Conservation (phyloP, 2,888 invertebrate genomes). For the Pachycephus smyrnensis region DNA sequence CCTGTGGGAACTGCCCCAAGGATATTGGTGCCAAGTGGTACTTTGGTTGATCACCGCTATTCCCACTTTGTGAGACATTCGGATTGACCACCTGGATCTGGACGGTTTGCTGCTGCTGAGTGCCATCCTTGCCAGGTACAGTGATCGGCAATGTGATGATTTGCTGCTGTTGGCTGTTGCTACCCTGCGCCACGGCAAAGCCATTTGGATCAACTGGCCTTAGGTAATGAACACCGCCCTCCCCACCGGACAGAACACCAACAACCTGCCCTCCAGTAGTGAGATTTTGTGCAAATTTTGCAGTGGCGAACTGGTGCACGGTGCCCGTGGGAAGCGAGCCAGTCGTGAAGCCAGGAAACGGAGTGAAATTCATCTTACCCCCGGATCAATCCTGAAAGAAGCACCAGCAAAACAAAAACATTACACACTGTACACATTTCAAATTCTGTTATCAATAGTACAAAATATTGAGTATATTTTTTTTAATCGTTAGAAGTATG, state of each 20-base stretch:
- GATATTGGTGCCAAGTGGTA: conserved; percentile 82
- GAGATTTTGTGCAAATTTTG: conserved; percentile 80
- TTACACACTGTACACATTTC: conserved; percentile 38
- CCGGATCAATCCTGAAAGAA: conserved; percentile 34
- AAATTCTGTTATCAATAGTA: conserved; percentile 18
- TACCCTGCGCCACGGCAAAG: conserved; percentile 61
- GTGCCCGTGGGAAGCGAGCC: conserved; percentile 74
- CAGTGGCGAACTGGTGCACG: conserved; percentile 72
- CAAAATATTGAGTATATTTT: neutral
- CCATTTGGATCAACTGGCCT: conserved; percentile 73
- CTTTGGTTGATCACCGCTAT: conserved; percentile 74
- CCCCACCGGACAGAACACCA: conserved; percentile 77
- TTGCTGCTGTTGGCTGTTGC: conserved; percentile 71
- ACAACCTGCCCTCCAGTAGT: conserved; percentile 78
- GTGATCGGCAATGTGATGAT: conserved; percentile 84
- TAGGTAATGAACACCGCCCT: conserved; percentile 82
- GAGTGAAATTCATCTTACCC: conserved; percentile 80
- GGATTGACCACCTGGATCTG: conserved; percentile 82
- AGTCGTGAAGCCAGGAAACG: conserved; percentile 75
- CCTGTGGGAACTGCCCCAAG: conserved; percentile 80
- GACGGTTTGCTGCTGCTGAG: conserved; percentile 77
- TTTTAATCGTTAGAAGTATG: neutral
- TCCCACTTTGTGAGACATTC: conserved; percentile 68
- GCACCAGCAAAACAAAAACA: conserved; percentile 11
- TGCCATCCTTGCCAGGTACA: conserved; percentile 81